Percentiles rank a stretch among this genome's conserved stretches.
Conservation (phyloP, 2,888 invertebrate species). For the Meganola albula region DNA sequence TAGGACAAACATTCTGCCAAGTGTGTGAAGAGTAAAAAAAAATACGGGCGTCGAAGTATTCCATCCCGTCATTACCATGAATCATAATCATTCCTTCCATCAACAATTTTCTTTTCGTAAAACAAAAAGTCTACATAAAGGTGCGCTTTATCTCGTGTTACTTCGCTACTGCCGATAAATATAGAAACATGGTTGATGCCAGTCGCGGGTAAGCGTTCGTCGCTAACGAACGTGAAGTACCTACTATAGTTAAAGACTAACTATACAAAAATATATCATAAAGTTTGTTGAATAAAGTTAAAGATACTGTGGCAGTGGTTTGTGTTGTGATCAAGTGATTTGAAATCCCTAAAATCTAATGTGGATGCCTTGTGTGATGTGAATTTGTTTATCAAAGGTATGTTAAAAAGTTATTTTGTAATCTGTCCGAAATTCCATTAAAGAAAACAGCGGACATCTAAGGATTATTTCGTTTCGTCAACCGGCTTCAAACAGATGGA, state of each 20-base stretch:
- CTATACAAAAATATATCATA: slow-evolving; percentile 16
- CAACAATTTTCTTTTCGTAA: slow-evolving; percentile 31
- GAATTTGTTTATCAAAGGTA: slow-evolving; percentile 47
- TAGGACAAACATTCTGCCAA: no score
- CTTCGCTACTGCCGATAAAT: slow-evolving; percentile 66
- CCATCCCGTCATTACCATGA: no score
- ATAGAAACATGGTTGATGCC: slow-evolving; percentile 58
- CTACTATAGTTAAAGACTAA: slow-evolving; percentile 9
- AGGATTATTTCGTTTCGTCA: no score
- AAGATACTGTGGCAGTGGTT: slow-evolving; percentile 22
- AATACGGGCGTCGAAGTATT: no score
- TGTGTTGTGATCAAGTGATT: slow-evolving; percentile 32
- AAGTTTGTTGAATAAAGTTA: slow-evolving; percentile 14
- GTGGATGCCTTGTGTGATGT: slow-evolving; percentile 44
- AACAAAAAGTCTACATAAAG: slow-evolving; percentile 64
- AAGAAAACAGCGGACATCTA: no score
- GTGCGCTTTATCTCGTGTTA: slow-evolving; percentile 74
- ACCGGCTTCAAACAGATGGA: no score
- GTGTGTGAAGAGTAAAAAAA: no score
- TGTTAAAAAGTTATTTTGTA: slow-evolving; percentile 5
- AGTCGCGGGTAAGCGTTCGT: slow-evolving; percentile 41
- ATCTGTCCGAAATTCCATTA: no score
- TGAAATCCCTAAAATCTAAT: slow-evolving; percentile 29
- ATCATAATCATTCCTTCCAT: no score
- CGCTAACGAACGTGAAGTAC: slow-evolving; percentile 36